A percentile compares a stretch with the other conserved stretches of the same genome.
phyloP scores from a whole-genome alignment of 30 jellyfish, hydroid and myxozoan genomes.

The Mastigias papua region DNA sequence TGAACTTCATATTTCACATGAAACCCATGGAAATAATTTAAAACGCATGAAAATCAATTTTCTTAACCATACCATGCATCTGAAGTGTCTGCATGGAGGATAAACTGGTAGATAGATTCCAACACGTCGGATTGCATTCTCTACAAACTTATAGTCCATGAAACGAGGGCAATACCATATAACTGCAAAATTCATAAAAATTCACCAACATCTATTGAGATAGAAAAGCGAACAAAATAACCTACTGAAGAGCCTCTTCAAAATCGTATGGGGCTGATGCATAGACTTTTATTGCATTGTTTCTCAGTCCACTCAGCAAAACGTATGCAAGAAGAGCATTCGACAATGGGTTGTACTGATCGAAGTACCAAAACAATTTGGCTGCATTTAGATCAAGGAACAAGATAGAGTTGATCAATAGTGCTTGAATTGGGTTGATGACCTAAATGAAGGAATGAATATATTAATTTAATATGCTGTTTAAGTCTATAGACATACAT shows the following conservation, averaged over 20 bases:
- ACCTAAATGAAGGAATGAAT: too few species aligned
- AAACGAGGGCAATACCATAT: too few species aligned
- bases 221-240: neutral
- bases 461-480: too few species aligned
- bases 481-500: too few species aligned
- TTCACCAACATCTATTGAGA: neutral
- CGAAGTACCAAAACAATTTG: conserved; percentile 30
- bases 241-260: neutral
- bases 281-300: neutral
- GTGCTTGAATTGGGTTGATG: conserved; percentile 40
- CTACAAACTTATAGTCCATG: too few species aligned
- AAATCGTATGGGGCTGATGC: neutral
- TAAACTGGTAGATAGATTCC: too few species aligned
- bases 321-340: conserved; percentile 20
- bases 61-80: too few species aligned
- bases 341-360: neutral
- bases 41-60: too few species aligned
- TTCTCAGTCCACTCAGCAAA: neutral
- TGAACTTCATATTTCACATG: too few species aligned
- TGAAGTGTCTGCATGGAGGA: too few species aligned
- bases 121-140: too few species aligned
- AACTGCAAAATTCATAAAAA: neutral
- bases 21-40: too few species aligned
- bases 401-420: conserved; percentile 11
- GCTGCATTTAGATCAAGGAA: conserved; percentile 7